Conservation (phyloP, 2,888 invertebrate genomes). For the Perdita meconis region DNA sequence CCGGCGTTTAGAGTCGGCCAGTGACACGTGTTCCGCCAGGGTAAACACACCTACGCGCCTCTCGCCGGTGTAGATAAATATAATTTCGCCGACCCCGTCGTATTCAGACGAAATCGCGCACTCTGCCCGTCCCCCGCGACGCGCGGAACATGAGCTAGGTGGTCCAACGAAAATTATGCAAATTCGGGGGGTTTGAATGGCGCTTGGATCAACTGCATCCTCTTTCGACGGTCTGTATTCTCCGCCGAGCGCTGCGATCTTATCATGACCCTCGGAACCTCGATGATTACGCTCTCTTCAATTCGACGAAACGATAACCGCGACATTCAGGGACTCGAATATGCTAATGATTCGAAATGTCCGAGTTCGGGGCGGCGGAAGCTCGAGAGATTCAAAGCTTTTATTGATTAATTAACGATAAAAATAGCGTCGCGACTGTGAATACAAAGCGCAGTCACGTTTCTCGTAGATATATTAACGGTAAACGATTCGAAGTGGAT, state of each 20-base stretch:
- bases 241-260: background rate
- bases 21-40: conserved; percentile 59
- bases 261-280: background rate
- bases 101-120: conserved; percentile 8
- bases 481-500: no score
- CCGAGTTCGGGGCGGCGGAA: no score
- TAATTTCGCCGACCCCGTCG: conserved; percentile 35
- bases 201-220: conserved; percentile 2
- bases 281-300: no score
- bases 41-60: conserved; percentile 51
- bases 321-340: no score
- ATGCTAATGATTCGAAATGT: no score
- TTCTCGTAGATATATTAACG: no score
- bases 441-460: no score
- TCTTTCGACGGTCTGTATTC: background rate
- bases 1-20: conserved; percentile 45
- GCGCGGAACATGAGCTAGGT: conserved; percentile 2
- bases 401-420: no score
- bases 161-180: conserved; percentile 18
- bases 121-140: background rate
- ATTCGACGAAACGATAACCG: no score
- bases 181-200: conserved; percentile 7
- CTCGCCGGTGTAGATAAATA: conserved; percentile 53
- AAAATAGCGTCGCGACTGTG: no score
- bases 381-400: no score